A percentile compares a stretch with the other conserved stretches of the same genome.
These are phyloP conservation scores for Amphiprion percula DNA, from an alignment of 2,113 vertebrate species.

Conservation along the genomic window DNA sequence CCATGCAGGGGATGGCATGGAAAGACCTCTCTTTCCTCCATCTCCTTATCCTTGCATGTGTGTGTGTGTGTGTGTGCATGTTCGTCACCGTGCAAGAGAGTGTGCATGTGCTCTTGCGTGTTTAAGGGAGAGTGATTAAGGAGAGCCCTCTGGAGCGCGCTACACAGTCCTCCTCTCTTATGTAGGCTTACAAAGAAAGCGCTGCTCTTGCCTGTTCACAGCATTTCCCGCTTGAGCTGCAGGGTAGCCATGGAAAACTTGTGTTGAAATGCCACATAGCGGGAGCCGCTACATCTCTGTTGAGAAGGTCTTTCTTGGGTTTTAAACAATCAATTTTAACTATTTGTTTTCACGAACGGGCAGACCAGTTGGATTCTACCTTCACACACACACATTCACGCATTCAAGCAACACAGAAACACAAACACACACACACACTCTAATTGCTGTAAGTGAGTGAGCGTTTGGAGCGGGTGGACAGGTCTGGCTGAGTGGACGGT, in stretches of 20 bases:
- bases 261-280: conserved; percentile 63
- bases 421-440: conserved; percentile 60
- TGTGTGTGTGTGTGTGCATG: conserved; percentile 32
- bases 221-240: conserved; percentile 67
- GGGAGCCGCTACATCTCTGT: conserved; percentile 43
- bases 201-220: conserved; percentile 53
- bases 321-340: conserved; percentile 66
- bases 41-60: conserved; percentile 51
- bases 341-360: conserved; percentile 40
- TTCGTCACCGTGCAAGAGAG: conserved; percentile 18
- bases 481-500: conserved; percentile 84
- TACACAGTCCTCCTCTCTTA: conserved; percentile 59
- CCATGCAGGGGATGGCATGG: conserved; percentile 70
- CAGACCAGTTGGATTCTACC: conserved; percentile 37
- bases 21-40: conserved; percentile 61
- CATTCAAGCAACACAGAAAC: conserved; percentile 44
- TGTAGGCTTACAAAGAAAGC: conserved; percentile 69
- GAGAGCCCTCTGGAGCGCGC: conserved; percentile 65
- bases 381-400: conserved; percentile 28
- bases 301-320: conserved; percentile 52
- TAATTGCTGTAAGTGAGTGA: conserved; percentile 83
- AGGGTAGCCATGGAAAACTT: conserved; percentile 65
- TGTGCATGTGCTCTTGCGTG: conserved; percentile 49
- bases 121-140: conserved; percentile 72
- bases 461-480: conserved; percentile 83